Percentiles rank a stretch among this genome's conserved stretches.
Evolutionary conservation across 2,888 invertebrate species (phyloP).

Genomic region (Hydrotaea cyrtoneurina): DNA sequence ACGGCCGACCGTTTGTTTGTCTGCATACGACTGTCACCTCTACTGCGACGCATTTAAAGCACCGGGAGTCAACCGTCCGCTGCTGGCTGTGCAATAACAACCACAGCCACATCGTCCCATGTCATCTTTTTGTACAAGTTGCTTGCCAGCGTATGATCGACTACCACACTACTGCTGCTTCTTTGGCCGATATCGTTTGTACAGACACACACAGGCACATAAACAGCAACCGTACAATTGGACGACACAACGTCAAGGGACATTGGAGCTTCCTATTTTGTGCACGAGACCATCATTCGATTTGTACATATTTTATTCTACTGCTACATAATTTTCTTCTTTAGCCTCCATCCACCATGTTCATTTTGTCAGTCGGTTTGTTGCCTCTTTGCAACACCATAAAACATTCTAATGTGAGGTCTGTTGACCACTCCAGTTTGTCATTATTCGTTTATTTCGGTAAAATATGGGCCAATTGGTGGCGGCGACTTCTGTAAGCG

Average conservation of each 20-base stretch:
- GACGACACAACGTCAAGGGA: neutral
- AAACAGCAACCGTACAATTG: neutral
- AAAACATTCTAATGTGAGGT: no score
- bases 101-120: slow-evolving; percentile 24
- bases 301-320: slow-evolving; percentile 2
- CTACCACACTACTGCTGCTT: neutral
- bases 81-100: neutral
- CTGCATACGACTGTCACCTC: neutral
- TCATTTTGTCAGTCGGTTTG: no score
- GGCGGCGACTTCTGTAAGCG: no score
- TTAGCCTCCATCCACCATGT: no score
- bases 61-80: slow-evolving; percentile 38
- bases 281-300: neutral
- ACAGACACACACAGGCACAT: neutral
- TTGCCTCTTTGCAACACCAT: no score
- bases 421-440: no score
- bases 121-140: slow-evolving; percentile 23
- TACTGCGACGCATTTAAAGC: slow-evolving; percentile 13
- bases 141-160: slow-evolving; percentile 11
- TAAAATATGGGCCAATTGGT: no score
- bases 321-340: neutral
- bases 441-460: no score
- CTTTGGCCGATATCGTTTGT: neutral
- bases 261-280: neutral
- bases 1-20: neutral